A percentile compares a stretch with the other conserved stretches of the same genome.
These are phyloP conservation scores for Sialia sialis DNA, from an alignment of 2,113 vertebrate genomes.

Conservation along the genomic window DNA sequence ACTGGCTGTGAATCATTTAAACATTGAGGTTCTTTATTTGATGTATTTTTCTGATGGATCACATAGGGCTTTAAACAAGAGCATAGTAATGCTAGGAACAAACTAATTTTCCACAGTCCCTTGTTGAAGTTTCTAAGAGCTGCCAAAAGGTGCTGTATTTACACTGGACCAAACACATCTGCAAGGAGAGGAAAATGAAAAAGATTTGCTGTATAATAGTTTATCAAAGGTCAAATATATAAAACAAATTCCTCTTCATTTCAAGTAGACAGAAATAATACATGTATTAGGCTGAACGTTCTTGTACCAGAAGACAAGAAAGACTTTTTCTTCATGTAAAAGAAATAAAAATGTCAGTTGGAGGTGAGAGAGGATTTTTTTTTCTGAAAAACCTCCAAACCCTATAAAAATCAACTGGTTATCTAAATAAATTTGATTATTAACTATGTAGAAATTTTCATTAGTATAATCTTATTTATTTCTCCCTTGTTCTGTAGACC, in stretches of 20 bases:
- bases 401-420: neutral
- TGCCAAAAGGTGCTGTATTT: constrained; percentile 26
- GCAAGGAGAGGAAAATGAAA: constrained; percentile 45
- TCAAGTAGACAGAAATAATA: constrained; percentile 56
- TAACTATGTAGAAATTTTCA: constrained; percentile 10
- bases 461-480: constrained; percentile 4
- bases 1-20: constrained; percentile 5
- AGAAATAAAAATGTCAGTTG: constrained; percentile 49
- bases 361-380: neutral
- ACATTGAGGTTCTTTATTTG: neutral
- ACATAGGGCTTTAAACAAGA: constrained; percentile 17
- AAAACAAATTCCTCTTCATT: constrained; percentile 62
- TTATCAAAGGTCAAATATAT: constrained; percentile 68
- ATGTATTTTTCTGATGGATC: constrained; percentile 7
- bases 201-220: constrained; percentile 49
- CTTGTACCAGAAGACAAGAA: neutral
- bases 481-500: neutral
- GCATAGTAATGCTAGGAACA: neutral
- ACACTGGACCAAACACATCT: constrained; percentile 4
- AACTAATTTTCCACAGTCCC: constrained; percentile 36
- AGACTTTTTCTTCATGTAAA: neutral
- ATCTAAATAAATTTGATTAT: neutral
- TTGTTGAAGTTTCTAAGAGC: constrained; percentile 15
- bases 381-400: neutral
- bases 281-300: neutral